phyloP scores from a whole-genome alignment of 2,888 invertebrate species.

The Lithodes maja region DNA sequence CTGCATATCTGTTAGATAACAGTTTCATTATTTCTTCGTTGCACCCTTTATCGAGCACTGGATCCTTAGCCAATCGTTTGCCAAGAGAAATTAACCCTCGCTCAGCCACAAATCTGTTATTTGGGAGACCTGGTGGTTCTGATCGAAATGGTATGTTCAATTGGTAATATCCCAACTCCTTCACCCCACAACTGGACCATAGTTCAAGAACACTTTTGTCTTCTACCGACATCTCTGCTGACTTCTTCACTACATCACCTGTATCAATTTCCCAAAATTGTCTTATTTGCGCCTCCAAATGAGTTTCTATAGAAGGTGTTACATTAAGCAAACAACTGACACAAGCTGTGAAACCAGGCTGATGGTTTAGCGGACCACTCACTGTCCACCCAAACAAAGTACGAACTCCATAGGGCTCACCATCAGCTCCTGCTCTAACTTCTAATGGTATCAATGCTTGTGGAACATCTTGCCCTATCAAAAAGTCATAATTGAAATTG shows the following conservation, averaged over 20 bases:
- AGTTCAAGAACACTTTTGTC: background rate
- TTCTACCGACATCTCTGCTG: background rate
- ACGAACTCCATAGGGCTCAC: background rate
- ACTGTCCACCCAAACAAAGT: background rate
- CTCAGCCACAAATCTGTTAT: background rate
- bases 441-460: background rate
- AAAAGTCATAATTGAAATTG: background rate
- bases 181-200: background rate
- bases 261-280: background rate
- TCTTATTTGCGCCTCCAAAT: background rate
- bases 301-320: background rate
- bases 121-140: background rate
- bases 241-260: background rate
- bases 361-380: background rate
- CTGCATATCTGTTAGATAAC: background rate
- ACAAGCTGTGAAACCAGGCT: no score
- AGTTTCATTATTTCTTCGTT: background rate
- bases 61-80: background rate
- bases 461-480: constrained; percentile 3
- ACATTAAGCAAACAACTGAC: background rate
- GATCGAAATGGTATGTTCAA: background rate
- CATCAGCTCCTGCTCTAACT: background rate
- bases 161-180: background rate
- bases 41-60: background rate
- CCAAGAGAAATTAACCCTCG: background rate